Base-by-base conservation (phyloP, 2,888 invertebrate species). In the Pseudococcus viburni region DNA sequence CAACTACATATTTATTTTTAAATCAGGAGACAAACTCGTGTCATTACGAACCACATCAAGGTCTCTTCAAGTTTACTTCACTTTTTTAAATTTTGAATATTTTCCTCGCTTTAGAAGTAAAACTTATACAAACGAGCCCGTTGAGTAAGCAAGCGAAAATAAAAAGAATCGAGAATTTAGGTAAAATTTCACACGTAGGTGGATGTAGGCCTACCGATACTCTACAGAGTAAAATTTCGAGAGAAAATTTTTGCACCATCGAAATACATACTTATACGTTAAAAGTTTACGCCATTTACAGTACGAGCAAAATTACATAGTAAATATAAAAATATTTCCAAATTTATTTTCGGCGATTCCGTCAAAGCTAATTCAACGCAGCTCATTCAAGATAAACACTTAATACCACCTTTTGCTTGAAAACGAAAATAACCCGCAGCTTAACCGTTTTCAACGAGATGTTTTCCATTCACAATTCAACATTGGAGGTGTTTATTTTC, bases 321-420 rank as follows among this genome's bases (percentile, higher is more conserved):
- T 64, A 64, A 19, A 64, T 19, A 64, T 64, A 64, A 64, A 64
- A 22, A 64, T 22, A 22, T 64, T 64, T 5, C 8, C 0, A 64
- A 19, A 22, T 64, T 64, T 64, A 64, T 64, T 64, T 64, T 64
- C 26, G 73, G 39, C 73, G 33, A 17, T 73, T 73, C 64, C 17
- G 33, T 73, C 73, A 33, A 15, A 33, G 73, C 73, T 73, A 73
- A 73, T 73, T 73, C 15, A 73, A 33, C 73, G 39, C 8, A 33
- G 73, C 33, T 73, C 73, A 73, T 73, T 73, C 73, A 73, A 73
- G 26, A 33, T 73, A 73, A 73, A 73, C 73, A 73, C 73, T 73
- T 73, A 26, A 64, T 64, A 33, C 26, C 73, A 73, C 33, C 73
- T 73, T 73, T 73, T 33, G 33, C 19, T 73, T 33, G 33, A 73